These are phyloP conservation scores for Scomber japonicus DNA, from an alignment of 2,113 vertebrate genomes.

Conservation along the genomic window DNA sequence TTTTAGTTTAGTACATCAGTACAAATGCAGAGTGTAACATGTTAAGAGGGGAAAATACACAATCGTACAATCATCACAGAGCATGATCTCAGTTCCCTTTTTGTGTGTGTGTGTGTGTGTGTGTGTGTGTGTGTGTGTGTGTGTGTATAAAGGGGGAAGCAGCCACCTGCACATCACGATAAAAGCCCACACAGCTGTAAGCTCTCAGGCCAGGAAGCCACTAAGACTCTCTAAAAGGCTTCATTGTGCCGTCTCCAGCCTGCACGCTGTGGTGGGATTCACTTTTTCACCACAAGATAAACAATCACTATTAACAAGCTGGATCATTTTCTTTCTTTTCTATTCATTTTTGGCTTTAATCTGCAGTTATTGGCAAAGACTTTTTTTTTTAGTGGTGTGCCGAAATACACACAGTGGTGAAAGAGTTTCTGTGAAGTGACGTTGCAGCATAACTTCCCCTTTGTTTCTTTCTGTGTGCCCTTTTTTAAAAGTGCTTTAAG, in stretches of 20 bases:
- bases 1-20: not conserved
- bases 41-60: not conserved
- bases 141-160: slow-evolving; percentile 36
- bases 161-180: slow-evolving; percentile 54
- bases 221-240: slow-evolving; percentile 9
- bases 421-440: slow-evolving; percentile 40
- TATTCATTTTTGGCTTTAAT: too few species aligned
- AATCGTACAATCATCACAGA: slow-evolving; percentile 31
- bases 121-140: slow-evolving; percentile 21
- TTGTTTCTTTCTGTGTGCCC: not conserved
- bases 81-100: slow-evolving; percentile 47
- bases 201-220: slow-evolving; percentile 8
- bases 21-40: not conserved
- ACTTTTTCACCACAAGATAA: not conserved
- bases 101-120: slow-evolving; percentile 4
- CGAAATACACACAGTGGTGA: slow-evolving; percentile 27
- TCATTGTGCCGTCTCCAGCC: slow-evolving; percentile 13
- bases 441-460: slow-evolving; percentile 41
- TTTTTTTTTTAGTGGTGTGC: not conserved
- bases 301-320: not conserved
- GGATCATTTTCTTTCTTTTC: too few species aligned
- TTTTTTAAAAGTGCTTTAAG: not conserved
- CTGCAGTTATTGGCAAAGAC: too few species aligned
- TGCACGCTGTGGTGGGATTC: not conserved
- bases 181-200: slow-evolving; percentile 48